Base-by-base conservation (phyloP, 2,113 vertebrate genomes). In the Macroglossus sobrinus region DNA sequence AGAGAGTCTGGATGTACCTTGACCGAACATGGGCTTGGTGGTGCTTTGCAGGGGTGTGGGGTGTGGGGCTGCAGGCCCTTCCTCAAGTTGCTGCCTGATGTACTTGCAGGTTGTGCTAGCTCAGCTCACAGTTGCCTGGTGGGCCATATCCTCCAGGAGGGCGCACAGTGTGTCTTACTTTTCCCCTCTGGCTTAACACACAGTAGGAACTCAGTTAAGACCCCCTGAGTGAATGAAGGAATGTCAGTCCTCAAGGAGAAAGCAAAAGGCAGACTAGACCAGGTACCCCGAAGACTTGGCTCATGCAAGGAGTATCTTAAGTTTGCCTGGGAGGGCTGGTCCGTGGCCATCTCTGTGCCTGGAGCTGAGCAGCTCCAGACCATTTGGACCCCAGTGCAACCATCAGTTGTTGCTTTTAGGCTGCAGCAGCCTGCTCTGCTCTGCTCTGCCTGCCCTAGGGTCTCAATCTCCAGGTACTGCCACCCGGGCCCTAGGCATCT, bases 21-120 rank as follows among this genome's bases (percentile, higher is more conserved):
- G 4, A 3, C 63, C 9, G 1, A 45, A 45, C 6, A 9, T 2
- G 4, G 57, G 43, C 0, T 0, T 6, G 5, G 87, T 1, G 5
- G 63, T 21, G 16, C n/a, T 28, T 2, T 0, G 4, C 26, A 66
- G 74, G 22, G 7, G 0, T 13, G 22, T 0, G 28, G 43, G 2
- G 0, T 5, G 11, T 3, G 35, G 33, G 43, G 22, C 19, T 28
- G 5, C 5, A 21, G 59, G 66, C 3, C 15, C 13, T 59, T 26
- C 16, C 28, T 76, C 18, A 8, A 21, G 9, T 8, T 45, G 38
- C 61, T 76, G 50, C 35, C 33, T 1, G 4, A 3, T 53, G 3
- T 3, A 22, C 71, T 61, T 33, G 35, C 13, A 7, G 4, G 57
- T 33, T 8, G 24, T 4, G 16, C 59, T 4, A 9, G 61, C 28